Conservation (phyloP, 2,113 vertebrate genomes). For the Benitochromis conjunctus region DNA sequence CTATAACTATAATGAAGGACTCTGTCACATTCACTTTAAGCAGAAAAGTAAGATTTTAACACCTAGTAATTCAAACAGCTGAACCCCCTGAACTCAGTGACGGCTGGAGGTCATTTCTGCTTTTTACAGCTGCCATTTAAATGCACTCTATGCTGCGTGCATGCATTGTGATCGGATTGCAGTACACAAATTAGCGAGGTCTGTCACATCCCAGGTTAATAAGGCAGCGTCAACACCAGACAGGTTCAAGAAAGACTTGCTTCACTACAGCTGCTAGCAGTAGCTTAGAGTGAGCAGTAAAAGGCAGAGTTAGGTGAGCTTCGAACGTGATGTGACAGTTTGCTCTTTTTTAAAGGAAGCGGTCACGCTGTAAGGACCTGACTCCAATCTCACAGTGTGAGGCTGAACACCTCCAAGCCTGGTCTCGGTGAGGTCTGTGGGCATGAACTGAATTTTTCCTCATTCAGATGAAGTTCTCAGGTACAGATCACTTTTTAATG, state of each 20-base stretch:
- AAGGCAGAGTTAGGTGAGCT: background rate
- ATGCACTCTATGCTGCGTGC: background rate
- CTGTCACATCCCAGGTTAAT: background rate
- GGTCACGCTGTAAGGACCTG: background rate
- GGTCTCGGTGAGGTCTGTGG: background rate
- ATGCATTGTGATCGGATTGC: background rate
- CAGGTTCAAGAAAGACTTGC: background rate
- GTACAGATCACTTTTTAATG: background rate
- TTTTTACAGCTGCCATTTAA: background rate
- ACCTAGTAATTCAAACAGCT: fast-evolving
- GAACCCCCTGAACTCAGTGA: background rate
- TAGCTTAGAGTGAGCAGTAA: background rate
- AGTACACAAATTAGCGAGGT: background rate
- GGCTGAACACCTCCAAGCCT: background rate
- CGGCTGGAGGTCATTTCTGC: background rate
- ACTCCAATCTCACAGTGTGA: background rate
- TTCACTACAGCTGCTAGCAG: background rate
- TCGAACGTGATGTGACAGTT: background rate
- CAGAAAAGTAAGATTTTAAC: background rate
- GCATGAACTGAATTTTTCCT: background rate
- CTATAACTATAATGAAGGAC: background rate
- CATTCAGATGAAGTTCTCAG: background rate
- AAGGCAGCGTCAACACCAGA: fast-evolving
- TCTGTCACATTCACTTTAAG: fast-evolving
- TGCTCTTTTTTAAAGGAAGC: background rate